Conservation (phyloP, 2,113 vertebrate genomes). For the Sigmodon hispidus region DNA sequence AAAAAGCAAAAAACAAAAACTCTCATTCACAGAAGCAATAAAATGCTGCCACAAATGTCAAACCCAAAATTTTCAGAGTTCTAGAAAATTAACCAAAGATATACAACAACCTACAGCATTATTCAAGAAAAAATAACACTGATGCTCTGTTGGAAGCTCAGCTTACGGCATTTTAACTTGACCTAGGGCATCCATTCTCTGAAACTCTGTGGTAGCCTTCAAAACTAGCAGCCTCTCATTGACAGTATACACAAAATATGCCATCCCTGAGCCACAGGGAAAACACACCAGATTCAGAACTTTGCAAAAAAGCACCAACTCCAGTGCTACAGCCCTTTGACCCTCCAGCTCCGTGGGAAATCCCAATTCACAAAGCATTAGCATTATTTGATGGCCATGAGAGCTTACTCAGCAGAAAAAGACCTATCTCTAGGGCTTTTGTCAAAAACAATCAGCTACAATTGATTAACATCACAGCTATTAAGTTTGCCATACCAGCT, state of each 20-base stretch:
- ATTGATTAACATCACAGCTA: constrained; percentile 7
- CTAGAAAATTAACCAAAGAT: constrained; percentile 16
- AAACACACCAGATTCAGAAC: background rate
- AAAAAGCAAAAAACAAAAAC: too few species aligned
- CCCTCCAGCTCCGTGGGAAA: background rate
- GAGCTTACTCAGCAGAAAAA: background rate
- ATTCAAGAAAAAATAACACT: background rate
- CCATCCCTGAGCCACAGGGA: background rate
- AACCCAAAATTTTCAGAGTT: constrained; percentile 17
- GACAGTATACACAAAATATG: background rate
- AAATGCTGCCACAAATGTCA: background rate
- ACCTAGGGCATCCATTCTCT: background rate
- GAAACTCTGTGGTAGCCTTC: background rate
- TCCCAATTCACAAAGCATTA: background rate
- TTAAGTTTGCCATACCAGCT: background rate
- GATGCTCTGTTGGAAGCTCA: background rate
- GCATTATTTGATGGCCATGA: background rate
- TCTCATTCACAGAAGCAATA: background rate
- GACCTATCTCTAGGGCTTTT: background rate
- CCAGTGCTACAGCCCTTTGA: background rate
- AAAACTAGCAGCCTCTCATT: background rate
- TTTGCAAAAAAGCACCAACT: background rate
- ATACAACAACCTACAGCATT: background rate
- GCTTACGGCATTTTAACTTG: background rate
- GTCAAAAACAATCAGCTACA: constrained; percentile 42